A percentile compares a stretch with the other conserved stretches of the same genome.
These are phyloP conservation scores for Gallinago undulata DNA, from an alignment of 2,113 vertebrate genomes.

Conservation along the genomic window DNA sequence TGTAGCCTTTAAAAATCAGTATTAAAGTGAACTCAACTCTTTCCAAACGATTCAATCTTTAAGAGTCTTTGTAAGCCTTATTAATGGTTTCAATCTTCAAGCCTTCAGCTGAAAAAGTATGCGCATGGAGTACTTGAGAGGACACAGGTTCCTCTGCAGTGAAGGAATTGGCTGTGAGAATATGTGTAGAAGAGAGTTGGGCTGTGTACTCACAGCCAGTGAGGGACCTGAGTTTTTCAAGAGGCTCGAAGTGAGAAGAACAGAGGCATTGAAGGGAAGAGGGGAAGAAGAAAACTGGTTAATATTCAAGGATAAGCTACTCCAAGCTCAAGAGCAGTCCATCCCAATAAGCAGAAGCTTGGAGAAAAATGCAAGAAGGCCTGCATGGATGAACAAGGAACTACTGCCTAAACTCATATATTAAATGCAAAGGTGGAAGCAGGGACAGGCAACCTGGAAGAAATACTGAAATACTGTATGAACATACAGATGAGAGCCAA, in stretches of 20 bases:
- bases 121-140: background rate
- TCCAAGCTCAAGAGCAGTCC: background rate
- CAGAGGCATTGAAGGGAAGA: background rate
- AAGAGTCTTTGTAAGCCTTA: background rate
- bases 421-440: background rate
- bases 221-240: background rate
- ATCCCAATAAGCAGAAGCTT: background rate
- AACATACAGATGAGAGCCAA: background rate
- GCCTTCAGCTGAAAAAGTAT: background rate
- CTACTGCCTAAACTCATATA: background rate
- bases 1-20: background rate
- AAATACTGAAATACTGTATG: background rate
- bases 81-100: background rate
- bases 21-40: background rate
- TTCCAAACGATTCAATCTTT: background rate
- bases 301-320: background rate
- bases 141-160: background rate
- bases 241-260: background rate
- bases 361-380: background rate
- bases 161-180: background rate
- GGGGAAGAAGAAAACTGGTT: background rate
- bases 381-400: background rate
- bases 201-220: background rate
- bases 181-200: background rate
- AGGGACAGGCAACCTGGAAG: background rate